A percentile compares a stretch with the other conserved stretches of the same genome.
phyloP scores from a whole-genome alignment of 2,888 invertebrate species.

The Villa cingulata region DNA sequence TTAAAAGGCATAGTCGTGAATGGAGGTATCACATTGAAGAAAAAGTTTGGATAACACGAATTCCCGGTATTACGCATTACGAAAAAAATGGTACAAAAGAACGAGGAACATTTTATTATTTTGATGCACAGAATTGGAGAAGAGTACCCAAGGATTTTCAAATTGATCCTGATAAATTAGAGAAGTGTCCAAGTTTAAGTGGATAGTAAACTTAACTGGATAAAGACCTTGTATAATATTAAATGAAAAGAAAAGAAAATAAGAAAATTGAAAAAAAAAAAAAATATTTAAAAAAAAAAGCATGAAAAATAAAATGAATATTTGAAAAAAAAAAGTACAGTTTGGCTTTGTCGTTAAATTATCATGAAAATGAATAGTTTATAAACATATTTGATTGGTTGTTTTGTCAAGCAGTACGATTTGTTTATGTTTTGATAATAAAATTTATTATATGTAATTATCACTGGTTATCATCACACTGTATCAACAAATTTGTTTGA shows the following conservation, averaged over 20 bases:
- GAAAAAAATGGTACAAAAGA: slow-evolving; percentile 95
- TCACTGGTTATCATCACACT: too few species aligned
- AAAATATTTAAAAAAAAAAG: neutral
- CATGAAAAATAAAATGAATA: slow-evolving; percentile 5
- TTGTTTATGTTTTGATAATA: too few species aligned
- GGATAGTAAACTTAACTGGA: slow-evolving; percentile 36
- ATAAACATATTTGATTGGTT: too few species aligned
- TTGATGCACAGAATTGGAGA: slow-evolving; percentile 98
- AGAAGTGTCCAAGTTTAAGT: slow-evolving; percentile 47
- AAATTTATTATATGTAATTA: too few species aligned
- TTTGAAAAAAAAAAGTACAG: neutral
- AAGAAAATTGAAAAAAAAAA: neutral
- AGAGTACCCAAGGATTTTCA: slow-evolving; percentile 98
- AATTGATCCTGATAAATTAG: slow-evolving; percentile 97
- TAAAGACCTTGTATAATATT: slow-evolving; percentile 35
- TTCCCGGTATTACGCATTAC: slow-evolving; percentile 81
- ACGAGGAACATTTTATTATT: slow-evolving; percentile 98
- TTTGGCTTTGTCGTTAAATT: too few species aligned
- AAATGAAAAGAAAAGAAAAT: slow-evolving; percentile 11
- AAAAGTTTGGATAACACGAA: slow-evolving; percentile 97
- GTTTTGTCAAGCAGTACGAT: too few species aligned
- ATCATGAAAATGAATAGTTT: too few species aligned
- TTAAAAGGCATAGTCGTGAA: slow-evolving; percentile 80
- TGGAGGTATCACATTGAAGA: slow-evolving; percentile 99
- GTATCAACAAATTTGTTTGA: too few species aligned